phyloP scores from a whole-genome alignment of 2,888 invertebrate genomes.

The Cylindroiulus punctatus region DNA sequence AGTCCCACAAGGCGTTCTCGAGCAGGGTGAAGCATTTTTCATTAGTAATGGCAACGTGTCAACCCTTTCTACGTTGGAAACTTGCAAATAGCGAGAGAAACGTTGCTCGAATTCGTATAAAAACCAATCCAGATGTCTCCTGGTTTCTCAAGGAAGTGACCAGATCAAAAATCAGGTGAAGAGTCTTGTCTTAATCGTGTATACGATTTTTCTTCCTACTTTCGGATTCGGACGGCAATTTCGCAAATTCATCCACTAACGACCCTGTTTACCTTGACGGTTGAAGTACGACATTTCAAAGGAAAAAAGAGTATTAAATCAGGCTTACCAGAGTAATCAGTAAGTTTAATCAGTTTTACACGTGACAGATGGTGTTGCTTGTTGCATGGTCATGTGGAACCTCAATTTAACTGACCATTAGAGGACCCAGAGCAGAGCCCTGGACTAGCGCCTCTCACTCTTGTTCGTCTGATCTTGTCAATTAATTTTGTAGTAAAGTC shows the following conservation, averaged over 20 bases:
- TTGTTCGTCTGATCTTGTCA: too few relatives aligned
- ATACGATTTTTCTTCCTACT: slow-evolving; percentile 50
- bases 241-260: slow-evolving; percentile 42
- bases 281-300: background rate
- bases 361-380: background rate
- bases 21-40: background rate
- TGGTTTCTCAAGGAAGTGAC: slow-evolving; percentile 14
- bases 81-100: background rate
- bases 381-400: background rate
- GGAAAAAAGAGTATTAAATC: background rate
- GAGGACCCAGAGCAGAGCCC: background rate
- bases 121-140: slow-evolving; percentile 31
- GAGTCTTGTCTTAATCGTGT: slow-evolving; percentile 14
- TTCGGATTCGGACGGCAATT: slow-evolving; percentile 48
- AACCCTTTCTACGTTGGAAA: background rate
- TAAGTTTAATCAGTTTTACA: slow-evolving; percentile 30
- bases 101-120: slow-evolving; percentile 16
- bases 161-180: slow-evolving; percentile 29
- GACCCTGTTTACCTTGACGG: slow-evolving; percentile 45
- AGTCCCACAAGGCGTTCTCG: background rate
- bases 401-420: background rate
- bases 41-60: slow-evolving; percentile 16
- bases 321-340: slow-evolving; percentile 25
- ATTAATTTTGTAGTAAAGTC: too few relatives aligned
- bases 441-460: background rate